Conservation (phyloP, 35 echinoderm and acorn worm genomes). For the Heliocidaris erythrogramma region DNA sequence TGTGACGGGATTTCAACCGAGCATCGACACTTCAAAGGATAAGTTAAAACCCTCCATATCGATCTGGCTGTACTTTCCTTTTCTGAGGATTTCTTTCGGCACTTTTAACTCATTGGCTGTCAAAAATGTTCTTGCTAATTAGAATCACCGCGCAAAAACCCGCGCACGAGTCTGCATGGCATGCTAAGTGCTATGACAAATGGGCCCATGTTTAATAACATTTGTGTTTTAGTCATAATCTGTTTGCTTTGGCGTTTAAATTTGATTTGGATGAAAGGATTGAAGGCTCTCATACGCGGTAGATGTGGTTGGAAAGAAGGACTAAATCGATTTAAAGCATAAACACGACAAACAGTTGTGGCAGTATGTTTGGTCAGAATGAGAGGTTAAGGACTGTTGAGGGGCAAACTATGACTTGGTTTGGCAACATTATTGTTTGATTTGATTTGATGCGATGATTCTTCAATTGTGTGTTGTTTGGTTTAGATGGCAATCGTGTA, state of each 20-base stretch:
- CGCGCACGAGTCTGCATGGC: neutral
- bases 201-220: constrained; percentile 9
- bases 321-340: constrained; percentile 18
- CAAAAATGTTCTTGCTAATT: neutral
- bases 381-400: neutral
- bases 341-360: neutral
- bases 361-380: neutral
- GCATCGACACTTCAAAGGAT: neutral
- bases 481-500: neutral
- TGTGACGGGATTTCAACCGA: neutral
- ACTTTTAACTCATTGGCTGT: neutral
- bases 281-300: neutral
- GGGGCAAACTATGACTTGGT: neutral
- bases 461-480: neutral
- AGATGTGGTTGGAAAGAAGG: neutral
- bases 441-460: neutral
- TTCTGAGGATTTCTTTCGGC: neutral
- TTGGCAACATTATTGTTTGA: neutral
- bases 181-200: neutral
- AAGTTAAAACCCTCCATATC: neutral
- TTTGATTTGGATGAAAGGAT: constrained; percentile 3
- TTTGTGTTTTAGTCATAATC: constrained; percentile 13
- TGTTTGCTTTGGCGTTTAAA: constrained; percentile 10
- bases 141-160: neutral
- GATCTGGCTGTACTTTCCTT: neutral